These are phyloP conservation scores for Acrobeloides nanus DNA, from an alignment of 2,888 invertebrate genomes.

Conservation along the genomic window DNA sequence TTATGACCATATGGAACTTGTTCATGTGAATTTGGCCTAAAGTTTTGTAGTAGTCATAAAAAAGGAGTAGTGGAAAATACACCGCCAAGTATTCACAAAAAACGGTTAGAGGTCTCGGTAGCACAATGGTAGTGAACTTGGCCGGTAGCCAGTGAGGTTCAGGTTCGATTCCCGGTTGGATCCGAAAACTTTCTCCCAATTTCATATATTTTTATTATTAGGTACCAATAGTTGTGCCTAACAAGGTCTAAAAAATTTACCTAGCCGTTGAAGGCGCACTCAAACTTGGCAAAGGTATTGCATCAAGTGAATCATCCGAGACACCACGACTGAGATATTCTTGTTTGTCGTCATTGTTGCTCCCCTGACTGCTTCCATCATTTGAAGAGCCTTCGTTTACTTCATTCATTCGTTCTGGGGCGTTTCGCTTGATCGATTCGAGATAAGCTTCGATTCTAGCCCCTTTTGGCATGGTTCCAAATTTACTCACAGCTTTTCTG, in stretches of 20 bases:
- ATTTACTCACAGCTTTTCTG: conserved; percentile 73
- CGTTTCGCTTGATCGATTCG: conserved; percentile 66
- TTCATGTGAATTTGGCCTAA: too few species aligned
- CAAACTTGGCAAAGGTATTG: conserved; percentile 25
- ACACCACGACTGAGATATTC: conserved; percentile 17
- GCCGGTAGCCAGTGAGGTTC: too few species aligned
- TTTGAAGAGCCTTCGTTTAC: too few species aligned
- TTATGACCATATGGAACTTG: conserved; percentile 9
- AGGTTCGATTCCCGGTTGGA: background rate
- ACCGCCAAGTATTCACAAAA: too few species aligned
- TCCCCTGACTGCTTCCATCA: background rate
- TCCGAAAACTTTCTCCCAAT: background rate
- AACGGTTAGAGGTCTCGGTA: too few species aligned
- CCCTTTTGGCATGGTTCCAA: conserved; percentile 91
- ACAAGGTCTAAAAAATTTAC: too few species aligned
- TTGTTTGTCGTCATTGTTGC: conserved; percentile 3
- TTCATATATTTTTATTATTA: background rate
- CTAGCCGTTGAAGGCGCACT: conserved; percentile 16
- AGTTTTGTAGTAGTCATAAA: too few species aligned
- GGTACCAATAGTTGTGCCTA: too few species aligned
- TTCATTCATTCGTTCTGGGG: too few species aligned
- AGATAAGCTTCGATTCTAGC: conserved; percentile 91
- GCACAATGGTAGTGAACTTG: too few species aligned
- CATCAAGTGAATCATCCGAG: conserved; percentile 43
- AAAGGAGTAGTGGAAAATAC: too few species aligned